Base-by-base conservation (phyloP, 1,140 invertebrate species). In the Metaphire vulgaris region DNA sequence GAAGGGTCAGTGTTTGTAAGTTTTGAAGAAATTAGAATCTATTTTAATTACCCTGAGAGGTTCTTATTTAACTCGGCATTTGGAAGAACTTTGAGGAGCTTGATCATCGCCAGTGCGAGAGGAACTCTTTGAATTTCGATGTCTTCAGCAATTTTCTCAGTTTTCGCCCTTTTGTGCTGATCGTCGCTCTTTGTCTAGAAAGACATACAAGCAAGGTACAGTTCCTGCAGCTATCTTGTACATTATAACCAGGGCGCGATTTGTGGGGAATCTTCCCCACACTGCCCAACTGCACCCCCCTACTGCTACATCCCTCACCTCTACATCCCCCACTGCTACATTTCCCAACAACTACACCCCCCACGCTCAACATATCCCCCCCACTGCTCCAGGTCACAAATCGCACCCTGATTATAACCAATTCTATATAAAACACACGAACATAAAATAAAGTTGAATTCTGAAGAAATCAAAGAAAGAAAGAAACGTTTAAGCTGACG, bases 71-170 rank as follows among this genome's bases (percentile, higher is more conserved):
- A 82, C 32, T 94, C 81, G 85, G 77, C 89, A 85, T 78, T 89
- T 66, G 96, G 96, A 56, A 99, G 87, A 80, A 92, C 91, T 81
- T 97, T 93, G 15, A 99, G 83, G 29, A 99, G 82, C 83, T 97
- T 97, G 0, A 98, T 92, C 79, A 97, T 88, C 0, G 96, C 95
- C 64, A 98, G 85, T 0, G 95, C 94, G 79, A 99, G 91, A 0
- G 97, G 96, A 15, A 98, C 92, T 75, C 93, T 88, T 75, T 94
- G 86, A 79, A 98, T 91, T 83, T 98, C 95, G 79, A 96, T 92
- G 81, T 97, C 94, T 77, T 90, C 89, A 33, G 85, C 82, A 79
- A 83, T 86, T 69, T 83, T 81, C 32, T 76, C 75, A 30, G 79
- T 82, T 71, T 80, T 80, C 2, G 33, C 90, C 0, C 93, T 82